phyloP scores from a whole-genome alignment of 2,113 vertebrate species.

The Gavialis gangeticus region DNA sequence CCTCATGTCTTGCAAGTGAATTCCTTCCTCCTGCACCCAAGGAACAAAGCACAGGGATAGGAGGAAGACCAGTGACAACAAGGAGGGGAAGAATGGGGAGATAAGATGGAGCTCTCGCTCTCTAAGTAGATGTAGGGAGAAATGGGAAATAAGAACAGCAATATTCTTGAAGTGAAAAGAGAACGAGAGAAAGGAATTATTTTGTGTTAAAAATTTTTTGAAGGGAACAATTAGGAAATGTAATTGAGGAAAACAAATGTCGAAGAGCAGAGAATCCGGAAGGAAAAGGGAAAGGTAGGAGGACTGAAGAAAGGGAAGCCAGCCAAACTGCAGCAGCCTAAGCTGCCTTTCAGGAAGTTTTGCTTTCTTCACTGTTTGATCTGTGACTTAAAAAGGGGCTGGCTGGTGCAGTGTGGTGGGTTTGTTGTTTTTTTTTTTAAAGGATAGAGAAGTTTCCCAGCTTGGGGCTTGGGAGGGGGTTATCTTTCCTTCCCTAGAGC shows the following conservation, averaged over 20 bases:
- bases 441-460: neutral
- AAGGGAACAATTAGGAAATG: neutral
- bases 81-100: neutral
- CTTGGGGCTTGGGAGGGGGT: rapidly evolving
- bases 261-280: neutral
- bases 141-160: neutral
- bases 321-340: neutral
- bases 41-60: no score
- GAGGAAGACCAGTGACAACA: no score
- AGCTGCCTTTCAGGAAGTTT: neutral
- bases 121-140: neutral
- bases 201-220: neutral
- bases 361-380: neutral
- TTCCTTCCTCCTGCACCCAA: no score
- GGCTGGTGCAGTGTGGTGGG: neutral
- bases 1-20: no score
- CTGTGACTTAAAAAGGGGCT: neutral
- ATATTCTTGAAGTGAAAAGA: neutral
- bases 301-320: neutral
- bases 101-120: neutral
- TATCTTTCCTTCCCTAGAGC: neutral
- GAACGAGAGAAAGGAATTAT: neutral
- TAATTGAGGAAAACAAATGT: neutral
- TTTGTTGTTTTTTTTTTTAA: neutral
- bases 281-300: neutral